Evolutionary conservation across 2,888 invertebrate species (phyloP).

Genomic region (Diplolepis rosae): DNA sequence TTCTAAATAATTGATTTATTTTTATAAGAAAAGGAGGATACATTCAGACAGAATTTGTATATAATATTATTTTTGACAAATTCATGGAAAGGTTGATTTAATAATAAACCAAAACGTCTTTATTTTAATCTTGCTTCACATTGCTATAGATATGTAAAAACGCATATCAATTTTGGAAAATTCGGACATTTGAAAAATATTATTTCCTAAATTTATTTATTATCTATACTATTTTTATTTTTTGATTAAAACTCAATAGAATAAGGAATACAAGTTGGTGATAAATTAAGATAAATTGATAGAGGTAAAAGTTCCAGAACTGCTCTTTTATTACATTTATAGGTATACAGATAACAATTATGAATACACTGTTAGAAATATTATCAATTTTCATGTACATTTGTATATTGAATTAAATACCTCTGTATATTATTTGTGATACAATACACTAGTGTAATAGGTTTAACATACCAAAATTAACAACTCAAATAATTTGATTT

Average conservation of each 20-base stretch:
- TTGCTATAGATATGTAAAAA: constrained; percentile 9
- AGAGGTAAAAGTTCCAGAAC: neutral
- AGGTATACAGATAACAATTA: no score
- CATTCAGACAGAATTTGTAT: neutral
- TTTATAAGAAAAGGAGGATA: constrained; percentile 19
- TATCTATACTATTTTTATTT: neutral
- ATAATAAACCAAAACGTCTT: neutral
- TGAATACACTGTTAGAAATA: no score
- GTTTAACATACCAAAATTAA: no score
- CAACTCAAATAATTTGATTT: no score
- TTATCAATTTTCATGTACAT: no score
- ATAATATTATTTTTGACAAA: neutral
- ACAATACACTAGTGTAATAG: no score
- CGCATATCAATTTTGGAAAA: neutral
- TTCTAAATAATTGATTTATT: neutral
- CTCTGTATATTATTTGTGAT: no score
- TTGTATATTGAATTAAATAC: no score
- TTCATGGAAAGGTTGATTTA: neutral
- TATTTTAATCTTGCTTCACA: constrained; percentile 5
- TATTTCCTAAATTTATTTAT: neutral
- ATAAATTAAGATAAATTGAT: neutral
- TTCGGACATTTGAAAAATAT: constrained; percentile 7
- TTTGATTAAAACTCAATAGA: neutral
- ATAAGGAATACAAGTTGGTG: neutral
- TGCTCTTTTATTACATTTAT: no score